Conservation (phyloP, 2,797 vertebrate species). For the Labeo calbasu region DNA sequence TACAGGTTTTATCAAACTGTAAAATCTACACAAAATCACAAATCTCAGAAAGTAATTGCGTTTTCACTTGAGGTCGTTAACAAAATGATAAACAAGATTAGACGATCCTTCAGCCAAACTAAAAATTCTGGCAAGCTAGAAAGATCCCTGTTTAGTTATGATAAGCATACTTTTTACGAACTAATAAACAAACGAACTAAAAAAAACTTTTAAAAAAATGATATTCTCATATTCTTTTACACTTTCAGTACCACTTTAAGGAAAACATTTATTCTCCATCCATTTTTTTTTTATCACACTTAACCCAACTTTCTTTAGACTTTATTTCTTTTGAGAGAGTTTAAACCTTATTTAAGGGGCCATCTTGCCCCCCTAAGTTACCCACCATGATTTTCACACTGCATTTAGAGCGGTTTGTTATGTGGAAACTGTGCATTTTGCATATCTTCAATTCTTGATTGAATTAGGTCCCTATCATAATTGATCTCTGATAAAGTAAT, state of each 20-base stretch:
- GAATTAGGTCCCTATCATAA: conserved; percentile 14
- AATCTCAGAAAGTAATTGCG: neutral
- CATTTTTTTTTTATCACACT: neutral
- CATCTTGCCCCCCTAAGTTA: neutral
- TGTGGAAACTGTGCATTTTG: neutral
- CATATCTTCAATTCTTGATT: neutral
- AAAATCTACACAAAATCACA: neutral
- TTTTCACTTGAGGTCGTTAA: neutral
- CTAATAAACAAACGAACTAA: neutral
- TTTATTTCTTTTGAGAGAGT: neutral
- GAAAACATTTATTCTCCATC: neutral
- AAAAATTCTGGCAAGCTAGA: neutral
- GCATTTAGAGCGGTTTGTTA: neutral
- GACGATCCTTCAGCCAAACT: neutral
- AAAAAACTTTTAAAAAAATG: too few relatives aligned
- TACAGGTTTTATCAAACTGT: neutral
- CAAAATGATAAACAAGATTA: too few relatives aligned
- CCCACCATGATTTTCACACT: neutral
- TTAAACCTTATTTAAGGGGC: neutral
- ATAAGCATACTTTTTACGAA: neutral
- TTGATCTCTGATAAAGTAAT: conserved; percentile 1
- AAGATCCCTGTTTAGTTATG: neutral
- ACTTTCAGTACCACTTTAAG: neutral
- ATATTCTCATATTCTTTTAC: neutral
- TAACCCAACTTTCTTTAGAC: neutral